Evolutionary conservation across 2,888 invertebrate species (phyloP).

Genomic region (Orchestes rusci): DNA sequence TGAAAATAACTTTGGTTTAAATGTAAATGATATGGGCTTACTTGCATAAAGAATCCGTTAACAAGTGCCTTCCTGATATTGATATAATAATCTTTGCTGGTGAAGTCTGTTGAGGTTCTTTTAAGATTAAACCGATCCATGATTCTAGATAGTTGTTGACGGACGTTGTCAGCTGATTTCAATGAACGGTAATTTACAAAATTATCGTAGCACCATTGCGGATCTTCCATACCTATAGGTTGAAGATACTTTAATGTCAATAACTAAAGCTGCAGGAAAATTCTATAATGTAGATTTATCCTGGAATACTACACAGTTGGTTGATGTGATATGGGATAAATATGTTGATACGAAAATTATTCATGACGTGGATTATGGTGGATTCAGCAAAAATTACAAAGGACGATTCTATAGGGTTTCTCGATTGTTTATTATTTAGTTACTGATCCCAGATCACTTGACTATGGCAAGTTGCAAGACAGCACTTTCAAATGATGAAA

Average conservation of each 20-base stretch:
- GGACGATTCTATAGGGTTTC: too few relatives aligned
- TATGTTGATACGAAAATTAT: too few relatives aligned
- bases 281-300: too few relatives aligned
- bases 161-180: constrained; percentile 97
- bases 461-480: too few relatives aligned
- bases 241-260: background rate
- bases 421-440: too few relatives aligned
- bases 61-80: constrained; percentile 98
- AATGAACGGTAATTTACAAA: constrained; percentile 98
- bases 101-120: constrained; percentile 95
- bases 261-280: too few relatives aligned
- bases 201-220: constrained; percentile 99
- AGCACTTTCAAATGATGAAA: too few relatives aligned
- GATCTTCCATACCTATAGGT: constrained; percentile 84
- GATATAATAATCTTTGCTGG: constrained; percentile 96
- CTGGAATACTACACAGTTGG: too few relatives aligned
- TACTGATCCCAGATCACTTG: too few relatives aligned
- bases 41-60: constrained; percentile 99
- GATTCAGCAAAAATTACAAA: too few relatives aligned
- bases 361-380: too few relatives aligned
- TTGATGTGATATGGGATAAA: too few relatives aligned
- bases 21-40: constrained; percentile 36
- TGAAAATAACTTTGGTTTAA: background rate
- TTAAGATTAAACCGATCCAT: constrained; percentile 97
- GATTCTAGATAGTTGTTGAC: constrained; percentile 93